Evolutionary conservation across 2,113 vertebrate species (phyloP).

Genomic region (Petaurus breviceps): DNA sequence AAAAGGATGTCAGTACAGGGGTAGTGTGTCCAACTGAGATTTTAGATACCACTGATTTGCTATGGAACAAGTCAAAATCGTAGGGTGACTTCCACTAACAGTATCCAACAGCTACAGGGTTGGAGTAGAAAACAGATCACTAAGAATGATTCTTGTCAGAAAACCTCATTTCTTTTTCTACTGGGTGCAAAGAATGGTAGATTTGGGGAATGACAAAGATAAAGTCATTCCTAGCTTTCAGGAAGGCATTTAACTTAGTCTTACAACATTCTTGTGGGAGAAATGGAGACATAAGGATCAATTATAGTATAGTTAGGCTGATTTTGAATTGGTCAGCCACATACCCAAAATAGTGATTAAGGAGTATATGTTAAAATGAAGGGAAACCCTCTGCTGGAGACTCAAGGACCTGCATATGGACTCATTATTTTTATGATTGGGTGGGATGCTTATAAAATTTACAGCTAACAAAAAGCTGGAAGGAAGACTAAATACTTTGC

Average conservation of each 20-base stretch:
- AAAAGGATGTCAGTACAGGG: background rate
- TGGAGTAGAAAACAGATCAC: background rate
- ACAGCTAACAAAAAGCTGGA: background rate
- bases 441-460: background rate
- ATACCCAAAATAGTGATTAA: too few relatives aligned
- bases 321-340: too few relatives aligned
- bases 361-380: too few relatives aligned
- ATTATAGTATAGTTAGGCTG: too few relatives aligned
- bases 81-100: background rate
- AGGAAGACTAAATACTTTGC: background rate
- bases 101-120: background rate
- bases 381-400: too few relatives aligned
- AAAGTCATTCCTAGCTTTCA: background rate
- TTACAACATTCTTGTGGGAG: too few relatives aligned
- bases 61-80: background rate
- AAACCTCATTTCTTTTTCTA: background rate
- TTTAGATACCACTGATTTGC: background rate
- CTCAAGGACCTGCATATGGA: too few relatives aligned
- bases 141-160: background rate
- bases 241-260: background rate
- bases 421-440: too few relatives aligned
- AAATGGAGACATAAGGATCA: too few relatives aligned
- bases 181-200: background rate
- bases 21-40: background rate
- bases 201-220: background rate